phyloP scores from a whole-genome alignment of 2,113 vertebrate species.

The Xyrauchen texanus region DNA sequence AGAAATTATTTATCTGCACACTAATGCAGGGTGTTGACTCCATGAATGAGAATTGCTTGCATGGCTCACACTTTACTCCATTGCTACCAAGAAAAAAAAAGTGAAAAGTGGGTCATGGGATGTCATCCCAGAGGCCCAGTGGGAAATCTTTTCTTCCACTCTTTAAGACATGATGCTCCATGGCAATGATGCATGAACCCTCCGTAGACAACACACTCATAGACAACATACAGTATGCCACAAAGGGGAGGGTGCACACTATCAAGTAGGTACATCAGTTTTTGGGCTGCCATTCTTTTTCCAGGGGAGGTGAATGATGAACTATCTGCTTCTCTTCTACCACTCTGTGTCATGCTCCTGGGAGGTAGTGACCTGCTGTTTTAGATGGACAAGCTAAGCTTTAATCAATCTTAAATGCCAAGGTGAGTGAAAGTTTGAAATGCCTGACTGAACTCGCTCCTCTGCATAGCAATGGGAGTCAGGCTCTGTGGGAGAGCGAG shows the following conservation, averaged over 20 bases:
- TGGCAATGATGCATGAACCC: conserved; percentile 23
- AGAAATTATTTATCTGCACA: conserved; percentile 23
- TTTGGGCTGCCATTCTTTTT: conserved; percentile 20
- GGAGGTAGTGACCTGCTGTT: conserved; percentile 51
- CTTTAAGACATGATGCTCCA: conserved; percentile 3
- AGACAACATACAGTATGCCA: conserved; percentile 1
- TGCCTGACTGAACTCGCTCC: conserved; percentile 28
- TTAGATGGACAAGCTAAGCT: conserved; percentile 54
- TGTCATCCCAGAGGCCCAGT: conserved; percentile 20
- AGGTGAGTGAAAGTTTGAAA: conserved; percentile 39
- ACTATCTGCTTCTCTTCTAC: conserved; percentile 38
- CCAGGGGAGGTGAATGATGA: conserved; percentile 49
- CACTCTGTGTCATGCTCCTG: conserved; percentile 41
- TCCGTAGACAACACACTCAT: conserved; percentile 5
- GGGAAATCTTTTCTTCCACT: conserved; percentile 39
- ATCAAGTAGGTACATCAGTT: conserved; percentile 20
- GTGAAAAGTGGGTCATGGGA: conserved; percentile 17
- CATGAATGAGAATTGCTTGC: neutral
- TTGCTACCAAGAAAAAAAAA: neutral
- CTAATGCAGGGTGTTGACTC: neutral
- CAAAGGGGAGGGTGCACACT: neutral
- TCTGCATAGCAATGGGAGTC: conserved; percentile 22
- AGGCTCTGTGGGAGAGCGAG: conserved; percentile 15
- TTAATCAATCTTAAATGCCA: conserved; percentile 54
- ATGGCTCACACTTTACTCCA: neutral